phyloP scores from a whole-genome alignment of 2,113 vertebrate species.

The Columba janthina region DNA sequence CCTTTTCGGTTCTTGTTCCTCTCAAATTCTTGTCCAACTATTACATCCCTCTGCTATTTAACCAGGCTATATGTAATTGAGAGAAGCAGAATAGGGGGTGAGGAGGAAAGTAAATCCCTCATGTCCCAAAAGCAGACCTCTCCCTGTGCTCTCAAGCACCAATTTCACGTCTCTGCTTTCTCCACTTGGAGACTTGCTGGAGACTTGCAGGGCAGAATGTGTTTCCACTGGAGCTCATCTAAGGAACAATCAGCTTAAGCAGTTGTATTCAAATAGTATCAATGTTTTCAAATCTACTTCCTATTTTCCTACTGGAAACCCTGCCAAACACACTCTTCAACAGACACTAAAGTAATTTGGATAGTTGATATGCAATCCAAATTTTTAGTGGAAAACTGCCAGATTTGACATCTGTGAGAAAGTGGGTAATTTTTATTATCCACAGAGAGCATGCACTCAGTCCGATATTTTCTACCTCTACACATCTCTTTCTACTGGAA shows the following conservation, averaged over 20 bases:
- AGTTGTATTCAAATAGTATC: slow-evolving; percentile 82
- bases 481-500: slow-evolving; percentile 62
- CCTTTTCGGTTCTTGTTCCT: not conserved
- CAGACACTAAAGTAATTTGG: slow-evolving; percentile 84
- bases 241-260: slow-evolving; percentile 73
- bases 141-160: not conserved
- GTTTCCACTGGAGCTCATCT: slow-evolving; percentile 61
- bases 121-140: not conserved
- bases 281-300: slow-evolving; percentile 82
- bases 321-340: slow-evolving; percentile 80
- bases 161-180: slow-evolving; percentile 12
- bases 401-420: slow-evolving; percentile 85
- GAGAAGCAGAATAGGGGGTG: not conserved
- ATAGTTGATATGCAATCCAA: slow-evolving; percentile 82
- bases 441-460: slow-evolving; percentile 74
- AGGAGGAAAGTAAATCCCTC: not conserved
- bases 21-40: not conserved
- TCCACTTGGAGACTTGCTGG: slow-evolving; percentile 56
- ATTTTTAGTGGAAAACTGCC: slow-evolving; percentile 82
- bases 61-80: not conserved
- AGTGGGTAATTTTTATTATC: slow-evolving; percentile 83
- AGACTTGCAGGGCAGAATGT: slow-evolving; percentile 28
- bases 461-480: slow-evolving; percentile 74
- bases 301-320: slow-evolving; percentile 77
- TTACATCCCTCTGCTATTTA: not conserved